Evolutionary conservation across 2,888 invertebrate genomes (phyloP).

Genomic region (Drosophila eohydei): DNA sequence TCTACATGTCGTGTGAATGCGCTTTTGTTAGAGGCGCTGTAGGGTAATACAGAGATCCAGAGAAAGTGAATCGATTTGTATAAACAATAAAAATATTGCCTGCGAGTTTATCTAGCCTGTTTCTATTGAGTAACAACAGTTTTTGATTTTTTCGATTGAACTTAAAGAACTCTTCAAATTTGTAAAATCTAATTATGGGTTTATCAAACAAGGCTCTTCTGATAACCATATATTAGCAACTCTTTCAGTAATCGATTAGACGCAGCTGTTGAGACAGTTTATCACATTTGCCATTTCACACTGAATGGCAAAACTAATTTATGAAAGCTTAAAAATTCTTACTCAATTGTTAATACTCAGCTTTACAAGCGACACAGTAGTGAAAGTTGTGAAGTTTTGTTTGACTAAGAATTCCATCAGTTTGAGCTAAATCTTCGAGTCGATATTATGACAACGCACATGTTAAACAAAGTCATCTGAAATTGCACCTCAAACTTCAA

Average conservation of each 20-base stretch:
- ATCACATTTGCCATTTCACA: neutral
- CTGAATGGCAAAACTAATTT: too few species aligned
- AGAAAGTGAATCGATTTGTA: neutral
- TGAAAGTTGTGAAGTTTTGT: neutral
- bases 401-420: neutral
- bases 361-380: neutral
- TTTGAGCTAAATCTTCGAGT: neutral
- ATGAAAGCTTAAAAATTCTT: neutral
- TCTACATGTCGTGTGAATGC: slow-evolving; percentile 5
- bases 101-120: neutral
- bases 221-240: neutral
- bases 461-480: neutral
- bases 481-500: neutral
- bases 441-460: neutral
- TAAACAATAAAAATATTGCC: neutral
- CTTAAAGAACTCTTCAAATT: neutral
- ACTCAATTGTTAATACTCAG: neutral
- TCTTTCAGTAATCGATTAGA: neutral
- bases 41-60: neutral
- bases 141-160: neutral
- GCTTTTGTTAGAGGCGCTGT: neutral
- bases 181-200: neutral
- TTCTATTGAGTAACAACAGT: neutral
- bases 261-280: neutral
- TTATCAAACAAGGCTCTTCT: too few species aligned